Evolutionary conservation across 2,797 vertebrate genomes (phyloP), one percentile per base, ranked within the genome.

Genomic region (Karalla daura): DNA sequence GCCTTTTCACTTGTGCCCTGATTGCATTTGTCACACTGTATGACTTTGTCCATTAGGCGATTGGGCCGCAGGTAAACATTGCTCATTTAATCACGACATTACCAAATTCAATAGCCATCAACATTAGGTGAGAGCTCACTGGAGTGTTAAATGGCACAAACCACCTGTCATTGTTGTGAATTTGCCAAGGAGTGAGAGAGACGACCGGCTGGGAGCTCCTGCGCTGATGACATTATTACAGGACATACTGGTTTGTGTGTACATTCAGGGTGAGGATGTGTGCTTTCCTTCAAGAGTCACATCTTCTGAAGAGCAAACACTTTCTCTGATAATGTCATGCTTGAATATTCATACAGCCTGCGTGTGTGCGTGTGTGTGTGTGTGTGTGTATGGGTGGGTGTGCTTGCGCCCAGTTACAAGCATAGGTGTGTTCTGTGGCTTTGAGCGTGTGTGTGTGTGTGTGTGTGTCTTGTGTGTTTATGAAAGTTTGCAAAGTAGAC

Each of bases 401-500:
- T 18, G 13, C 8, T 12, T 4, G 6, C 36, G 12, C 46, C 10
- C 27, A 23, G 5, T 12, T 46, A 30, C n/a, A 7, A 18, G 5
- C 21, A 44, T 55, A 51, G 69, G 75, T 66, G 70, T 83, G 70
- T 63, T 71, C 52, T 65, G 66, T 61, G 70, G 76, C 49, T 78
- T 88, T 83, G n/a, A n/a, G 7, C 37, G 15, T 43, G 11, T 32
- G 32, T 6, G 10, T 46, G 35, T 15, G 6, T 21, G 5, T 17
- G 47, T 56, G 49, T 66, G 75, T 66, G 70, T 83, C 68, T 63
- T 72, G 67, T 63, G 17, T 21, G 60, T 85, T 82, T 46, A 54
- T 67, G 58, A 76, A 81, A 80, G 86, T 93, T 94, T 94, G 94
- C 93, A 95, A 94, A 92, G 86, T 81, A 92, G 89, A 89, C 30